Percentiles rank a stretch among this genome's conserved stretches.
Evolutionary conservation across 2,888 invertebrate species (phyloP).

Genomic region (Phengaris arion): DNA sequence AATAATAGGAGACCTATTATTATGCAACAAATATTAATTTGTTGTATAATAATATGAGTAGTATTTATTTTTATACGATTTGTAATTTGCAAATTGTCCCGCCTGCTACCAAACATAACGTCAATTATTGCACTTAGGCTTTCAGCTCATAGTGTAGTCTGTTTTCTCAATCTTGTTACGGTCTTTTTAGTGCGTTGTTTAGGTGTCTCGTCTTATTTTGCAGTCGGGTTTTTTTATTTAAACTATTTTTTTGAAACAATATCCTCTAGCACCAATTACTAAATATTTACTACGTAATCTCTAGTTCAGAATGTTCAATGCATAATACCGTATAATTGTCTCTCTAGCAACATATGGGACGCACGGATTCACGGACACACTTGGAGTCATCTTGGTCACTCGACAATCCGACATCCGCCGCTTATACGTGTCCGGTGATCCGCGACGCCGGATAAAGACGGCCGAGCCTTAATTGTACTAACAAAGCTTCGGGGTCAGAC

Average conservation of each 20-base stretch:
- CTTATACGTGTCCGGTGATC: conserved; percentile 50
- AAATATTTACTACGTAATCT: too few species aligned
- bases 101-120: too few species aligned
- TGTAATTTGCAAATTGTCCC: too few species aligned
- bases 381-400: not conserved
- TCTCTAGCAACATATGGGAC: not conserved
- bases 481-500: conserved; percentile 11
- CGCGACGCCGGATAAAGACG: conserved; percentile 48
- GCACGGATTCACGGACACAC: not conserved
- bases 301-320: not conserved
- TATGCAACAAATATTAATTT: too few species aligned
- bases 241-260: not conserved
- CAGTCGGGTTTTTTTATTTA: not conserved
- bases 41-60: too few species aligned
- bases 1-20: too few species aligned
- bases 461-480: conserved; percentile 41
- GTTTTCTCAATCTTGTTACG: too few species aligned
- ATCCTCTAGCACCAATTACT: not conserved
- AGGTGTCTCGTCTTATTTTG: too few species aligned
- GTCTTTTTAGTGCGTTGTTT: too few species aligned
- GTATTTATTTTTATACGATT: too few species aligned
- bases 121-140: too few species aligned
- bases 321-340: not conserved
- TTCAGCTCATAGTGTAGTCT: too few species aligned
- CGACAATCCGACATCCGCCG: conserved; percentile 41